phyloP scores from a whole-genome alignment of 2,797 vertebrate genomes.

The Selene dorsalis region DNA sequence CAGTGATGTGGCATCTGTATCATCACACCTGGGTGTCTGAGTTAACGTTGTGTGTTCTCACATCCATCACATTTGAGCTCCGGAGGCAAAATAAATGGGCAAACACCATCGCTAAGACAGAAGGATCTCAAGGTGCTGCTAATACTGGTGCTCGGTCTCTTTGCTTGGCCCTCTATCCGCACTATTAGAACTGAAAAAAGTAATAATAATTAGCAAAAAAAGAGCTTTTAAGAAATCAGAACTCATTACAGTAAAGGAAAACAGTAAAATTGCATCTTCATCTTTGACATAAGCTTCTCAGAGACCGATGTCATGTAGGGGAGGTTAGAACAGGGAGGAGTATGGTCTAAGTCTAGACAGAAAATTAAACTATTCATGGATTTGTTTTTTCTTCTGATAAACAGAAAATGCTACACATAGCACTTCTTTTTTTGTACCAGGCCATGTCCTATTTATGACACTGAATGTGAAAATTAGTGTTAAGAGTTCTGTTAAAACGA shows the following conservation, averaged over 20 bases:
- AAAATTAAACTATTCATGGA: not conserved
- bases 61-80: not conserved
- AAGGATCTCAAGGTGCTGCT: not conserved
- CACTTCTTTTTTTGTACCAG: slow-evolving; percentile 12
- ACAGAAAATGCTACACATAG: slow-evolving; percentile 46
- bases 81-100: not conserved
- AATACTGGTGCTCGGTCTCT: not conserved
- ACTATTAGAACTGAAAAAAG: not conserved
- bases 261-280: too few species aligned
- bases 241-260: not conserved
- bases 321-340: not conserved
- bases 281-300: not conserved
- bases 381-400: not conserved
- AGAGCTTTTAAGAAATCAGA: not conserved
- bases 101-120: too few species aligned
- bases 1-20: not conserved
- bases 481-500: slow-evolving; percentile 27
- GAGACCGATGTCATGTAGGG: not conserved
- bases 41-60: not conserved
- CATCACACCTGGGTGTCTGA: not conserved
- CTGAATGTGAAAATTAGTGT: slow-evolving; percentile 47
- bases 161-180: not conserved
- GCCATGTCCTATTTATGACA: slow-evolving; percentile 22
- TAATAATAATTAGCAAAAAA: not conserved
- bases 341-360: not conserved